Evolutionary conservation across 2,797 vertebrate genomes (phyloP).

Genomic region (Falco peregrinus): DNA sequence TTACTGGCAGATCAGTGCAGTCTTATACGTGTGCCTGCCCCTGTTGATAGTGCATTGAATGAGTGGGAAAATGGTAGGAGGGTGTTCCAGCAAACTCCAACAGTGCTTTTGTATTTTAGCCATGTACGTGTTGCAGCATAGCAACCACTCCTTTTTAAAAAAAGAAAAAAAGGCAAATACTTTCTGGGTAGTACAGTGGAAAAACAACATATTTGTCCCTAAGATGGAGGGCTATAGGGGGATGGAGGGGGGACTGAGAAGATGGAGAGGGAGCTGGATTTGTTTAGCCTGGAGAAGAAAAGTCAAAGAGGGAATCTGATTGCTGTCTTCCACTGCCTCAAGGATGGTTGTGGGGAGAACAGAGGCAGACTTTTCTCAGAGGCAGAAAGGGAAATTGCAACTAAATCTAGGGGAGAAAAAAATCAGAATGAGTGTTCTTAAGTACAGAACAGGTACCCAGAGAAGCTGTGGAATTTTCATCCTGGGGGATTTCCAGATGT

Average conservation of each 20-base stretch:
- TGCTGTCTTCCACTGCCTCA: neutral
- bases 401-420: fast-evolving
- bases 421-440: neutral
- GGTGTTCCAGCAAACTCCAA: neutral
- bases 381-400: neutral
- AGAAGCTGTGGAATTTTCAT: neutral
- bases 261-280: neutral
- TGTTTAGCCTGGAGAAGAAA: neutral
- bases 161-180: neutral
- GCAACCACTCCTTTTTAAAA: neutral
- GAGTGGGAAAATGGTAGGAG: neutral
- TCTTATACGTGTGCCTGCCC: neutral
- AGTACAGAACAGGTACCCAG: neutral
- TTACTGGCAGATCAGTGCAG: neutral
- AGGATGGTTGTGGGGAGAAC: neutral
- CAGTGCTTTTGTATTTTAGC: neutral
- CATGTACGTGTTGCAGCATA: neutral
- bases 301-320: neutral
- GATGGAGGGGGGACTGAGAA: neutral
- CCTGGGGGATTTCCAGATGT: neutral
- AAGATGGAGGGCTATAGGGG: neutral
- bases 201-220: neutral
- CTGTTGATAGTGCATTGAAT: neutral
- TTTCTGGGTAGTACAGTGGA: neutral
- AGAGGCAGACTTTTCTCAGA: neutral